These are phyloP conservation scores for Drosophila austrosaltans DNA, from an alignment of 2,888 invertebrate species.

Conservation along the genomic window DNA sequence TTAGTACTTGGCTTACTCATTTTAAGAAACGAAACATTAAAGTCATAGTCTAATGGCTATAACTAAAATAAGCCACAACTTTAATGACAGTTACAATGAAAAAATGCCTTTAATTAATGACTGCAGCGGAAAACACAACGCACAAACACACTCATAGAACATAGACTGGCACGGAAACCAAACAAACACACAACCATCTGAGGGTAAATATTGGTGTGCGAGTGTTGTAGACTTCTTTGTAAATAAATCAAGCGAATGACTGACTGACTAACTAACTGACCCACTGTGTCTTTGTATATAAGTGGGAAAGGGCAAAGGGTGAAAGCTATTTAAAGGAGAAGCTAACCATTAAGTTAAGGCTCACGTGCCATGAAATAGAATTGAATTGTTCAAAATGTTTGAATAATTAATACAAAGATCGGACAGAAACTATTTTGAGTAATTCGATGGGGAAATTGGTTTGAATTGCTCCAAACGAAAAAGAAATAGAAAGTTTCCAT, in stretches of 20 bases:
- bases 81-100: constrained; percentile 17
- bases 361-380: constrained; percentile 31
- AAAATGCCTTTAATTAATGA: constrained; percentile 20
- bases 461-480: constrained; percentile 16
- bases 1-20: neutral
- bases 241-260: constrained; percentile 18
- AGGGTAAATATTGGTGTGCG: constrained; percentile 1
- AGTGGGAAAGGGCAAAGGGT: constrained; percentile 7
- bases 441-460: constrained; percentile 16
- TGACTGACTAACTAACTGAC: constrained; percentile 1
- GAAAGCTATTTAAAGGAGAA: constrained; percentile 17
- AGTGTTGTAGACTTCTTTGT: constrained; percentile 6
- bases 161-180: neutral
- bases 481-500: neutral
- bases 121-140: constrained; percentile 1
- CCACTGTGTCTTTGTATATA: neutral
- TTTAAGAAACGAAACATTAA: neutral
- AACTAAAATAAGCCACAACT: constrained; percentile 18
- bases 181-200: neutral
- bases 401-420: constrained; percentile 38
- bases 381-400: constrained; percentile 43
- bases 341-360: constrained; percentile 30
- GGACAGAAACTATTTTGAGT: constrained; percentile 9
- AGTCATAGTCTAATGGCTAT: neutral
- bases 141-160: neutral